Percentiles rank a stretch among this genome's conserved stretches.
These are phyloP conservation scores for Yponomeuta evonymella DNA, from an alignment of 2,888 invertebrate species.

Conservation along the genomic window DNA sequence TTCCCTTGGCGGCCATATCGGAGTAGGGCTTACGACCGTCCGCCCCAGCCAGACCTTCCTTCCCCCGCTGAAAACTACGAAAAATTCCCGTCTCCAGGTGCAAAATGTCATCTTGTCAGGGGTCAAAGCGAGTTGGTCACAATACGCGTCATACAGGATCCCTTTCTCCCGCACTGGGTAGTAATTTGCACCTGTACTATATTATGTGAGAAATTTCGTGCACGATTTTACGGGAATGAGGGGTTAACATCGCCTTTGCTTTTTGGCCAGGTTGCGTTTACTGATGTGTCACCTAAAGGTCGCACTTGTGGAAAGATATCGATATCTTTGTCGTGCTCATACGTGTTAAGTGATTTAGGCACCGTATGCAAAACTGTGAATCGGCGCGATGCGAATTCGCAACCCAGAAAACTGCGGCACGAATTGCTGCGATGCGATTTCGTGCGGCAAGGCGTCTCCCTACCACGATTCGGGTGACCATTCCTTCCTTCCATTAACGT, in stretches of 20 bases:
- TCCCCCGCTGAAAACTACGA: neutral
- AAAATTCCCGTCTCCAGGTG: neutral
- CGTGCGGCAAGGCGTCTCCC: no score
- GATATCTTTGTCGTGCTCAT: no score
- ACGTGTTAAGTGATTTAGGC: no score
- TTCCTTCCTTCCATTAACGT: no score
- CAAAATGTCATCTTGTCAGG: neutral
- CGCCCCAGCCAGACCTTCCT: neutral
- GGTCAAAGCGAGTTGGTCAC: constrained; percentile 3
- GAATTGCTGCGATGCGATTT: no score
- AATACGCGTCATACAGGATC: constrained; percentile 11
- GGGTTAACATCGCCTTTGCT: constrained; percentile 2
- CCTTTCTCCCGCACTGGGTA: constrained; percentile 9
- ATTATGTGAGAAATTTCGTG: constrained; percentile 15
- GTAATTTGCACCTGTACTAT: constrained; percentile 17
- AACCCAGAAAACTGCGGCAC: no score
- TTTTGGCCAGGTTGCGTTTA: neutral
- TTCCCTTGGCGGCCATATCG: constrained; percentile 20
- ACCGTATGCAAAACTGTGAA: no score
- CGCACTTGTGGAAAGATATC: no score
- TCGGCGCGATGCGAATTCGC: no score
- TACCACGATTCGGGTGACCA: no score
- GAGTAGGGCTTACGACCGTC: constrained; percentile 14
- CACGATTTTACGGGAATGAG: constrained; percentile 14
- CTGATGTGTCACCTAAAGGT: no score